Evolutionary conservation across 2,888 invertebrate genomes (phyloP), one percentile per base, ranked within the genome.

Genomic region (Drosophila dives): DNA sequence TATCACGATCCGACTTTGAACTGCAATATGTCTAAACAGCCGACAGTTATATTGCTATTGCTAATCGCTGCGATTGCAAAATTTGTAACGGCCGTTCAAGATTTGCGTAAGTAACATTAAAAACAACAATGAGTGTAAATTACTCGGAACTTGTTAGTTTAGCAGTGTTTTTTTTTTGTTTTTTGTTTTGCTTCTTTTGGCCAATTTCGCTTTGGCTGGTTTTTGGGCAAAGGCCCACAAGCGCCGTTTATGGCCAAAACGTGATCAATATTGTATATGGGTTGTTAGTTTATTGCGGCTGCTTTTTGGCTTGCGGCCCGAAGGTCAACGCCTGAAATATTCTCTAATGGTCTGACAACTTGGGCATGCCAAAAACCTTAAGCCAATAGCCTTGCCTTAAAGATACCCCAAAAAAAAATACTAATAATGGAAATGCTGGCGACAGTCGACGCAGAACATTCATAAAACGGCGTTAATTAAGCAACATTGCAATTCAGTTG

Each of bases 31-130:
- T 68, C 77, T 63, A 85, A 80, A 75, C 74, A 71, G 50, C 55
- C 73, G 64, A 65, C 72, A 63, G 40, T 71, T 71, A 70, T 80
- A 68, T 61, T 75, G 55, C 65, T 80, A 54, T 70, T 86, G 83
- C 81, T 86, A 83, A 81, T 86, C 74, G 86, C 75, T 48, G 56
- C 68, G 51, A 61, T 86, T 81, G 81, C 85, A 80, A 76, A 71
- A 51, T 75, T 59, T 73, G 76, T 72, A 80, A 74, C 75, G 67
- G 75, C 72, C 50, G 82, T 84, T 42, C 91, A 88, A 89, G 89
- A 91, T 91, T 91, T 91, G 91, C 91, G 91, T 91, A 91, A 91
- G 91, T 91, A 82, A 61, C 48, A 61, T 63, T 49, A 64, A 32
- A n/a, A 68, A n/a, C 32, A 72, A 55, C 32, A 72, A 68, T 20